Base-by-base conservation (phyloP, 2,888 invertebrate genomes). In the Euplagia quadripunctaria region DNA sequence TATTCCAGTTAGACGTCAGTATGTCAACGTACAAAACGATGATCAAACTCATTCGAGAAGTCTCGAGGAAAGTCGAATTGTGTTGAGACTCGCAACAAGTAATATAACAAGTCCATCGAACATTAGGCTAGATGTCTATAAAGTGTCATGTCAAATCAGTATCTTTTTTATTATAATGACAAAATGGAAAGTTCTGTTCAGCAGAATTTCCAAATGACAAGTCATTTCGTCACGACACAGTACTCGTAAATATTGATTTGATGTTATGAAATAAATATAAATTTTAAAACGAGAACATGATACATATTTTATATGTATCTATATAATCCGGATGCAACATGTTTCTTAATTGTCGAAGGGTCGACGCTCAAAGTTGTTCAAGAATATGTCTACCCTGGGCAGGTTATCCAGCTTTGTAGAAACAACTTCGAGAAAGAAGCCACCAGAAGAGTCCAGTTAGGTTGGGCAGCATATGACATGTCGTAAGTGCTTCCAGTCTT, bases 121-220 rank as follows among this genome's bases (percentile, higher is more conserved):
- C 31, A 31, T 14, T 61, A 31, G 31, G 14, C 61, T 31, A 31
- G 61, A 61, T 61, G 61, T 12, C 31, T 61, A 31, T 61, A 31
- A 61, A 61, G 31, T 61, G 61, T 61, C 61, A 61, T 31, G 31
- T 14, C 14, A 31, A 61, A 61, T 61, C 61, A 61, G 61, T 61
- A 61, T 61, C 31, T 61, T 61, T 31, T n/a, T 31, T 61, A 14
- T 61, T 61, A 61, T 5, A n/a, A 31, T 12, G 61, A 6, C 31
- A 14, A 61, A 31, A 61, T 31, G 61, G 31, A 31, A 61, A 46
- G 43, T 46, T 46, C 6, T 1, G 31, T 61, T 31, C 31, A 7
- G 14, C 20, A 31, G 2, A 61, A 61, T 61, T 61, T 11, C 14
- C 31, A 61, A 61, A 61, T 31, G 31, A 31, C 61, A 61, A 61